Percentiles rank a stretch among this genome's conserved stretches.
phyloP scores from a whole-genome alignment of 1,140 invertebrate species.

The Drosophila carrolli region DNA sequence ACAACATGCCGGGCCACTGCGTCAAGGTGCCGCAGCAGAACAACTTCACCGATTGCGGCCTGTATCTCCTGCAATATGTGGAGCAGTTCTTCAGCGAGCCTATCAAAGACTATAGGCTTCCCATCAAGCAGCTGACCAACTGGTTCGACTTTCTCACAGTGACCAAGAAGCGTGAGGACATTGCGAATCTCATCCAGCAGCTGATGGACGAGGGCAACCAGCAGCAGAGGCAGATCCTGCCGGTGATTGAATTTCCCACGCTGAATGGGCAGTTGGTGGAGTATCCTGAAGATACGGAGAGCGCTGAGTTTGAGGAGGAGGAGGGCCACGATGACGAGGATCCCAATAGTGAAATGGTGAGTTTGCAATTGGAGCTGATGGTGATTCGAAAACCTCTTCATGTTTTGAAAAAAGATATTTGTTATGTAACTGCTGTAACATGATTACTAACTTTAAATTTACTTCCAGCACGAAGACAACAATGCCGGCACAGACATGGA shows the following conservation, averaged over 20 bases:
- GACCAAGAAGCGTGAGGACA: slow-evolving; percentile 91
- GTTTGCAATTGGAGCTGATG: not conserved
- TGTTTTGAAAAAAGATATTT: not conserved
- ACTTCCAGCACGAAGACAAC: slow-evolving; percentile 50
- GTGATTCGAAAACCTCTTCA: too few relatives aligned
- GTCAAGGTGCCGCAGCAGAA: slow-evolving; percentile 98
- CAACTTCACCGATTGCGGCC: slow-evolving; percentile 98
- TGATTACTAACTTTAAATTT: not conserved
- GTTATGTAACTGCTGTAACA: not conserved
- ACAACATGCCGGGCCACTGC: slow-evolving; percentile 92
- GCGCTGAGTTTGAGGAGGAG: slow-evolving; percentile 83
- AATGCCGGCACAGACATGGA: slow-evolving; percentile 64
- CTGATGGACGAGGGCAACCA: slow-evolving; percentile 88
- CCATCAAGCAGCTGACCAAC: slow-evolving; percentile 90
- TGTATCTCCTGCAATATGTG: slow-evolving; percentile 97
- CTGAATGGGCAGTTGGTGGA: slow-evolving; percentile 86
- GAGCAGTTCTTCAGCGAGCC: slow-evolving; percentile 96
- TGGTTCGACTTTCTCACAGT: slow-evolving; percentile 93
- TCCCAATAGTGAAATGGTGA: slow-evolving; percentile 57
- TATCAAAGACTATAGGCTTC: slow-evolving; percentile 90
- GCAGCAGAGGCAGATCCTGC: slow-evolving; percentile 86
- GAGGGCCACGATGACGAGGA: slow-evolving; percentile 75
- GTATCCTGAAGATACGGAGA: slow-evolving; percentile 71
- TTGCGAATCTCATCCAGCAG: slow-evolving; percentile 89
- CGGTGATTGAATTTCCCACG: slow-evolving; percentile 88